Evolutionary conservation across 1,140 invertebrate species (phyloP), one percentile per base, ranked within the genome.

Genomic region (Teleogryllus occipitalis): DNA sequence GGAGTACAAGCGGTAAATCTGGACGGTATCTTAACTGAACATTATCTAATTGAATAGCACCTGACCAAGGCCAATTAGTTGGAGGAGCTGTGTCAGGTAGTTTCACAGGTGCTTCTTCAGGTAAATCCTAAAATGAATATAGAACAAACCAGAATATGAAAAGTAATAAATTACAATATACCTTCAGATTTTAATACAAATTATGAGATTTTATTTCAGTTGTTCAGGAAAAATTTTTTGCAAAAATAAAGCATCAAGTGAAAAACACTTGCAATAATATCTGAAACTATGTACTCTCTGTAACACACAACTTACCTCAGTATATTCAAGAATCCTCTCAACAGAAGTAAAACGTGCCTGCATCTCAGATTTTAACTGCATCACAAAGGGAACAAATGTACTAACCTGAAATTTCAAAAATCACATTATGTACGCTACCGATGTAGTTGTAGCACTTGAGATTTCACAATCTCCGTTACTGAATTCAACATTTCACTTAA

Each of bases 341-440:
- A 90, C 89, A 22, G 90, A 89, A 5, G 88, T 87, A 83, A 91
- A 88, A 74, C 89, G 85, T 7, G 89, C 87, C 81, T 89, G 86
- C 54, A 89, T 85, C 80, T 90, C 90, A n/a, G 89, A 88, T 76
- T 89, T 87, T 80, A 89, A 86, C 80, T 90, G 83, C 81, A 88
- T 87, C 12, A 89, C 86, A 82, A 88, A 90, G 78, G 90, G 88
- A 80, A 90, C 87, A 80, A 90, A 85, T 47, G 87, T 88, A 79
- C 87, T 89, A 83, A 90, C 86, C 87, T 90, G 85, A 65, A 39
- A 39, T 39, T 39, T 39, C 27, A 39, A 39, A 39, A 5, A 39
- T 39, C 27, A 39, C 27, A 39, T 39, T 39, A 39, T 39, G 1
- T 39, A 39, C 5, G 5, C 27, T 39, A 39, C 27, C 5, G 27